These are phyloP conservation scores for Eptesicus fuscus DNA, from an alignment of 2,113 vertebrate species.

Conservation along the genomic window DNA sequence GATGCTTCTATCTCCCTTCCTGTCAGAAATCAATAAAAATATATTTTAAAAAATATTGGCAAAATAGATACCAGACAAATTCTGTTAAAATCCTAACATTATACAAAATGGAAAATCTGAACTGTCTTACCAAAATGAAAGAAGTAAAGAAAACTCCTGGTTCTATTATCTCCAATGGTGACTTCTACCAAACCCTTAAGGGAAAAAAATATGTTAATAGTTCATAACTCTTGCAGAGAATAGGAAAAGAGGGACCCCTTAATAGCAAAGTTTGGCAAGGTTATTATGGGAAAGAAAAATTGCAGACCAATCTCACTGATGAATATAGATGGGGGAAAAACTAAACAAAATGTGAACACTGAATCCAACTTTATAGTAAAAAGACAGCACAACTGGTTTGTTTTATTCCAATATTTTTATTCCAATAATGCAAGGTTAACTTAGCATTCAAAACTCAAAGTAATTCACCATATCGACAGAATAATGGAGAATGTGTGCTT, in stretches of 20 bases:
- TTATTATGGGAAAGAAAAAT: background rate
- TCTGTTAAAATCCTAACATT: background rate
- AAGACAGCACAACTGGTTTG: background rate
- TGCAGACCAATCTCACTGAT: background rate
- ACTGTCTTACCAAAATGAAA: background rate
- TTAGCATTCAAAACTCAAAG: background rate
- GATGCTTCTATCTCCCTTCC: too few species aligned
- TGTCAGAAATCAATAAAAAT: too few species aligned
- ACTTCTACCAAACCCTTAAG: background rate
- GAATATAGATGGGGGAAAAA: background rate
- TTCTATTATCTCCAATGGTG: background rate
- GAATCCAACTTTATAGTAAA: background rate
- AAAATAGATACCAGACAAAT: background rate
- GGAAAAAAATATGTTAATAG: background rate
- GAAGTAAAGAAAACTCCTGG: background rate
- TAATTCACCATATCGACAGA: background rate
- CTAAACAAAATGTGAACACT: background rate
- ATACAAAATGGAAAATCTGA: background rate
- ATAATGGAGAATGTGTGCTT: background rate
- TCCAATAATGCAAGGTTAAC: background rate
- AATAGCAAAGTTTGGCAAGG: background rate
- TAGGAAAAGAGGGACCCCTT: background rate
- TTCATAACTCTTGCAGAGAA: background rate
- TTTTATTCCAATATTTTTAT: background rate
- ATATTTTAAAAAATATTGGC: background rate